These are phyloP conservation scores for Nymphicus hollandicus DNA, from an alignment of 2,113 vertebrate genomes.

Conservation along the genomic window DNA sequence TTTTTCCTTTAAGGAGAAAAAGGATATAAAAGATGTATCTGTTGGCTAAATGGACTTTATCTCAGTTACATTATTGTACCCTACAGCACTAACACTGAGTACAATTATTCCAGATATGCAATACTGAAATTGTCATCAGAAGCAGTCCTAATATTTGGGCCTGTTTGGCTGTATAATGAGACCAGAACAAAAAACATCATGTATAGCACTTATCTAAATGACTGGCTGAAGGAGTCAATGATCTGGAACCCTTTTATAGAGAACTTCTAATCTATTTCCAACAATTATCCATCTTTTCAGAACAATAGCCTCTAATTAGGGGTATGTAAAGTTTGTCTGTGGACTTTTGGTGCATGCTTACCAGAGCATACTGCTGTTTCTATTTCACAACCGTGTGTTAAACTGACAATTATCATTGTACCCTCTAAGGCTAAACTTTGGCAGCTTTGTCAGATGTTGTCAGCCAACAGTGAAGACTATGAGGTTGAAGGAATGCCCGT, in stretches of 20 bases:
- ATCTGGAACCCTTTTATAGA: not conserved
- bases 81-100: not conserved
- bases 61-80: not conserved
- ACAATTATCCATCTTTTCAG: not conserved
- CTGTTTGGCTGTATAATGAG: not conserved
- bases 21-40: not conserved
- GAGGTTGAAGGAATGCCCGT: not conserved
- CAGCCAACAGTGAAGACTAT: not conserved
- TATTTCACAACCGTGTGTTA: not conserved
- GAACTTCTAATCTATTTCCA: not conserved
- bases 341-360: not conserved
- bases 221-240: not conserved
- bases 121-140: not conserved
- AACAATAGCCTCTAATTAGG: not conserved
- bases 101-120: not conserved
- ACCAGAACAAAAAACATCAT: not conserved
- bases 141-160: not conserved
- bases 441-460: not conserved
- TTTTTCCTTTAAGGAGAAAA: not conserved
- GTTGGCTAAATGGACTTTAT: not conserved
- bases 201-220: not conserved
- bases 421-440: not conserved
- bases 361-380: not conserved
- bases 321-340: not conserved
- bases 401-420: not conserved